These are phyloP conservation scores for Pantelozetes paolii DNA, from an alignment of 2,888 invertebrate genomes.

Conservation along the genomic window DNA sequence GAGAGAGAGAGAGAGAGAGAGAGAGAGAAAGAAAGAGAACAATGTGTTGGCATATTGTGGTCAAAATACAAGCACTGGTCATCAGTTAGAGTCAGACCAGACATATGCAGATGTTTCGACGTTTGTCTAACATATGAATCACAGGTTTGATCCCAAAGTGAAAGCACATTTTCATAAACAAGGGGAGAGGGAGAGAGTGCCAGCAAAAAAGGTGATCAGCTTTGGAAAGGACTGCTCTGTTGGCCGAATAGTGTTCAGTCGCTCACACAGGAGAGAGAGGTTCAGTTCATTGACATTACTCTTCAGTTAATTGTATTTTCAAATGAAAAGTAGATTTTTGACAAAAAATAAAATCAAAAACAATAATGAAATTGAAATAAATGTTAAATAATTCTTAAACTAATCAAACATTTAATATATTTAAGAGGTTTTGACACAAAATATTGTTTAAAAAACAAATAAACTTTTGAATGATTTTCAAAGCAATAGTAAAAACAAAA, in stretches of 20 bases:
- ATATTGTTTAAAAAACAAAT: neutral
- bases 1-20: conserved; percentile 1
- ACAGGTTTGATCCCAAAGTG: neutral
- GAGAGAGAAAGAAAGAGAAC: neutral
- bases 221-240: neutral
- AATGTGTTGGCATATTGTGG: neutral
- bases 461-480: too few relatives aligned
- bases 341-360: neutral
- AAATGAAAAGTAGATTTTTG: neutral
- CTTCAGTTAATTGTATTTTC: neutral
- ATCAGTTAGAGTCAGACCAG: neutral
- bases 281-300: conserved; percentile 24
- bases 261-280: neutral
- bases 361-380: neutral
- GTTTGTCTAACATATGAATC: conserved; percentile 8
- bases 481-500: too few relatives aligned
- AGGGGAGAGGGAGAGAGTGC: neutral
- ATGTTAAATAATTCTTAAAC: too few relatives aligned
- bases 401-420: too few relatives aligned
- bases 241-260: conserved; percentile 1
- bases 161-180: neutral
- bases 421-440: too few relatives aligned
- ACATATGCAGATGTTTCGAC: conserved; percentile 8
- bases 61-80: neutral
- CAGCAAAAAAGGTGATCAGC: conserved; percentile 7